Evolutionary conservation across 2,888 invertebrate species (phyloP), one percentile per base, ranked within the genome.

Genomic region (Diaperis boleti): DNA sequence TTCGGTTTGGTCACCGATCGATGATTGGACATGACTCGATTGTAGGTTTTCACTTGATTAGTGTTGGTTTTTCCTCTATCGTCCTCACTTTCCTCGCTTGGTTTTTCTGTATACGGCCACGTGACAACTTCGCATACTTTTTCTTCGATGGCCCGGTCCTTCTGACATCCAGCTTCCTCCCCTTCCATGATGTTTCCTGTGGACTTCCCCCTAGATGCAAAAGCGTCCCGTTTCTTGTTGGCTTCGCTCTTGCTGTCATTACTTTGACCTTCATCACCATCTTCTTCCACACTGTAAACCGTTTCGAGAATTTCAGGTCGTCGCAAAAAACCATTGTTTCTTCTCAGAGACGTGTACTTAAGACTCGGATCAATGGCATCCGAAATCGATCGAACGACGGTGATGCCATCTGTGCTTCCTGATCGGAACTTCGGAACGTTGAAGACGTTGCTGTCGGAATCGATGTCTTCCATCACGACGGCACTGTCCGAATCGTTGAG

Each of bases 401-500:
- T 92, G 37, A 92, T 89, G 71, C 88, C 63, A 72, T 89, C 91
- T 62, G 86, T 85, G 75, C 83, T 87, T 66, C 85, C 84, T 2
- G 86, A 86, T 70, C 89, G 84, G 79, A 87, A 91, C 74, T 87
- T 85, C 13, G 87, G 86, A 67, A 86, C 81, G 64, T 85, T 83
- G 3, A 85, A 83, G 15, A 86, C 77, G 76, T 86, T 85, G 71
- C 86, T 85, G 72, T 90, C 89, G 0, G 87, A 89, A 72, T 91
- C 90, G 1, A 89, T 85, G 69, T 92, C 92, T 81, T 94, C 94
- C 83, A 94, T 88, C 5, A 94, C 92, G 50, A 94, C 93, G 26
- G 94, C 94, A 56, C 92, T 93, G 77, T 94, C 94, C 49, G 92
- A 92, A 79, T 94, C 94, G 70, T 94, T 94, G n/a, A 93, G 84